Evolutionary conservation across 2,113 vertebrate species (phyloP).

Genomic region (Notiomystis cincta): DNA sequence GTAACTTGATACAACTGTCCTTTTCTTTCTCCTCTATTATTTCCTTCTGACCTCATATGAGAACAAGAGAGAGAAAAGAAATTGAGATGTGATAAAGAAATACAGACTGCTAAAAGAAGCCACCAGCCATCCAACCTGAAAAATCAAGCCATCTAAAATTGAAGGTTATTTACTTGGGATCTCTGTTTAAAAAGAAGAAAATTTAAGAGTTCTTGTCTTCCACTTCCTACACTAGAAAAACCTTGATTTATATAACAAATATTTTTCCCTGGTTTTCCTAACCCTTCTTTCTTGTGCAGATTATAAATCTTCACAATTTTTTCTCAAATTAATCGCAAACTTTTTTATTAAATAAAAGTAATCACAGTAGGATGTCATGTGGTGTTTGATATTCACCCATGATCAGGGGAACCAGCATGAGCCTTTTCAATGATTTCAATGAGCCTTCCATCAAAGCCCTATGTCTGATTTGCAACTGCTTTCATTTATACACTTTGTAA

Average conservation of each 20-base stretch:
- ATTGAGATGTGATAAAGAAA: neutral
- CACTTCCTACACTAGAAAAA: neutral
- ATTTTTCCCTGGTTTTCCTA: neutral
- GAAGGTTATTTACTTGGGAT: neutral
- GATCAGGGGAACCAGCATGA: neutral
- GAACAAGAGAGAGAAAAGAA: neutral
- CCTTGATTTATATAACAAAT: neutral
- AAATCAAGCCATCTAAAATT: fast-evolving
- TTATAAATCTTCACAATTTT: neutral
- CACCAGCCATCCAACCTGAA: neutral
- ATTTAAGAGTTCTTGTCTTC: neutral
- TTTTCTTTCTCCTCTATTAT: neutral
- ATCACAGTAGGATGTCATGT: neutral
- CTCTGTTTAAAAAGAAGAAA: neutral
- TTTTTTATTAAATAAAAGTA: neutral
- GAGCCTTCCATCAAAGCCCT: neutral
- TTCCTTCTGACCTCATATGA: neutral
- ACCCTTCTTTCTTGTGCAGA: neutral
- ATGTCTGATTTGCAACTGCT: neutral
- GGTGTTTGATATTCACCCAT: neutral
- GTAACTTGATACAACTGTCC: neutral
- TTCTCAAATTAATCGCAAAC: neutral
- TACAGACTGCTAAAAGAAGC: neutral
- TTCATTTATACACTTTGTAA: neutral
- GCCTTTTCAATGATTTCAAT: neutral